Evolutionary conservation across 35 echinoderm and acorn worm genomes (phyloP), one percentile per base, ranked within the genome.

Genomic region (Ophioderma brevispina): DNA sequence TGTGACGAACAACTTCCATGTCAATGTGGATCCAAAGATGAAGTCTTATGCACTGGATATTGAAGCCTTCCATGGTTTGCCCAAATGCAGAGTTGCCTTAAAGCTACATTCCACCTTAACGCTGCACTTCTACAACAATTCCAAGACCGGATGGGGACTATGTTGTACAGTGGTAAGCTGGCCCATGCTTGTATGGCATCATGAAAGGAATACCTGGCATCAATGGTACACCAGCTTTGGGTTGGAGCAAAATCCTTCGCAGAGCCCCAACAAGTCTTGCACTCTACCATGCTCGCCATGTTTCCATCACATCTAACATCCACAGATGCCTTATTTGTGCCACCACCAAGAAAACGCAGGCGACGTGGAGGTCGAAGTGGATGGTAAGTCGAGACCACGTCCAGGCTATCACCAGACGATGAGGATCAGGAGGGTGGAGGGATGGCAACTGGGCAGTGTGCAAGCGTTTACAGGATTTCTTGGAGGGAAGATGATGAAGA

Each of bases 171-270:
- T 82, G 38, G 88, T 81, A 41, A 39, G 56, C 19, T 78, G 46
- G 19, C 31, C 78, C 39, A 34, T 55, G 38, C n/a, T 41, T 42
- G 30, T 93, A 1, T 85, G 82, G 31, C 75, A 88, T 36, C 88
- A 76, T 81, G 85, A 79, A 30, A 36, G 85, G 40, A 36, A 81
- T 19, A 40, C n/a, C 0, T 38, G 59, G 23, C 18, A 17, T 1
- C 38, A 82, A 21, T 82, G 81, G 36, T 43, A 55, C 50, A 39
- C 35, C 28, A 46, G 34, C 4, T 55, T 88, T 11, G 85, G 76
- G 32, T 79, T 79, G 82, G 33, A 76, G 17, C 77, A 63, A 64
- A 55, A 87, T 28, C 36, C 88, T 23, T 35, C 19, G 25, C 1
- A 13, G 10, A 46, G 41, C 33, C 32, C 40, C 50, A 46, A 33